A percentile compares a stretch with the other conserved stretches of the same genome.
Conservation (phyloP, 1,140 invertebrate genomes). For the Drosophila oshimai region DNA sequence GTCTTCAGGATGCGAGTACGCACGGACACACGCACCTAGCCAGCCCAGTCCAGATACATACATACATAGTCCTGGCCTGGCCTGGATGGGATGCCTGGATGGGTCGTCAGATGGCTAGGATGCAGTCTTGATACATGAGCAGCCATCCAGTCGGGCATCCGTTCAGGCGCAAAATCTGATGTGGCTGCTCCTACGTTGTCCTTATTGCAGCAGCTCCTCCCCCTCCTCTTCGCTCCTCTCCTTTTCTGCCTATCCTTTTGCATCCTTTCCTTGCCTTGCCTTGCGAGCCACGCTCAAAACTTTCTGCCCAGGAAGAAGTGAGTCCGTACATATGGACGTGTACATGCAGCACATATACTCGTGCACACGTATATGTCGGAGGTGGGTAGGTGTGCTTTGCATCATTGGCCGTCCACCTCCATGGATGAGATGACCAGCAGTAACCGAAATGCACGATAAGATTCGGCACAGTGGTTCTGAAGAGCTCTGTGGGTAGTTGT, state of each 20-base stretch:
- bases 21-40: conserved; percentile 10
- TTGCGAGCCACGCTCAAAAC: conserved; percentile 41
- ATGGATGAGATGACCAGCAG: conserved; percentile 48
- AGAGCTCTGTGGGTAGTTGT: not conserved
- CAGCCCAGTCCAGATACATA: not conserved
- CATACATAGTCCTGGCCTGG: conserved; percentile 37
- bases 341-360: conserved; percentile 29
- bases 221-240: not conserved
- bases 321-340: conserved; percentile 27
- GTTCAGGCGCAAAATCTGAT: conserved; percentile 59
- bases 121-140: conserved; percentile 66
- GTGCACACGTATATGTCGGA: conserved; percentile 14
- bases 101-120: conserved; percentile 52
- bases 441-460: conserved; percentile 52
- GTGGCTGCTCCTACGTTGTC: conserved; percentile 50
- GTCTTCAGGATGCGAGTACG: conserved; percentile 53
- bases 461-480: conserved; percentile 36
- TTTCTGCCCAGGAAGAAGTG: conserved; percentile 45
- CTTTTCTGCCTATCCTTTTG: conserved; percentile 1
- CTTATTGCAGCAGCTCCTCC: conserved; percentile 42
- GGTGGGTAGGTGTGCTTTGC: conserved; percentile 37
- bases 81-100: conserved; percentile 23
- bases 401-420: conserved; percentile 58
- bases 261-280: conserved; percentile 8
- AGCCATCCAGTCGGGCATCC: conserved; percentile 44